Conservation (phyloP, 2,113 vertebrate genomes). For the Haemorhous mexicanus region DNA sequence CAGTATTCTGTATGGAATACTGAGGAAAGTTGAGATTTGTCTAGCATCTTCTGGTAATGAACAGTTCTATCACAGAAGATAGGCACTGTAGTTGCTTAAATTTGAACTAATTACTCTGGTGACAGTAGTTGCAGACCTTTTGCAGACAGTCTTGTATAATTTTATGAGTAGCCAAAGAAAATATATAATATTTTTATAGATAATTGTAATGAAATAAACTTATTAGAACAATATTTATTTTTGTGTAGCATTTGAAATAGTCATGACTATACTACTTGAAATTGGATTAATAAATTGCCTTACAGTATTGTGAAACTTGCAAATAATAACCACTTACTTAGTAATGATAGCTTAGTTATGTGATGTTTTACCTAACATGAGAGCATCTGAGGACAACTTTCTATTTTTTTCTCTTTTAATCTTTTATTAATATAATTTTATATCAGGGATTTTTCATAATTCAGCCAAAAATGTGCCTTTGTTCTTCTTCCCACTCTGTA, state of each 20-base stretch:
- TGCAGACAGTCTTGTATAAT: not conserved
- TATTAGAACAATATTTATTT: not conserved
- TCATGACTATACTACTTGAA: not conserved
- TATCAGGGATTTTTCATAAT: not conserved
- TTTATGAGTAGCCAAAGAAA: not conserved
- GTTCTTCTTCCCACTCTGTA: not conserved
- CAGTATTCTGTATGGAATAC: not conserved
- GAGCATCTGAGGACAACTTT: not conserved
- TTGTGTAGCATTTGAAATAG: not conserved
- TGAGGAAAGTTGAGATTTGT: not conserved
- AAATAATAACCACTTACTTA: not conserved
- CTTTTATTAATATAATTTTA: not conserved
- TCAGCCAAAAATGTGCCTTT: not conserved
- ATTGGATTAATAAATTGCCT: not conserved
- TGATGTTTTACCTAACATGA: not conserved
- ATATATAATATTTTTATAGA: not conserved
- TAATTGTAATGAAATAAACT: not conserved
- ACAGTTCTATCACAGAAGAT: not conserved
- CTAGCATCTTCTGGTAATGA: not conserved
- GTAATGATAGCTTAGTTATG: not conserved
- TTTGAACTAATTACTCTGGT: not conserved
- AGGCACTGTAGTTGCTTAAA: not conserved
- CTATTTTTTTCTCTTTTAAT: not conserved
- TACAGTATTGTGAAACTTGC: not conserved
- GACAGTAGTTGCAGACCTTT: not conserved